Conservation (phyloP, 2,113 vertebrate genomes). For the Thermophis baileyi region DNA sequence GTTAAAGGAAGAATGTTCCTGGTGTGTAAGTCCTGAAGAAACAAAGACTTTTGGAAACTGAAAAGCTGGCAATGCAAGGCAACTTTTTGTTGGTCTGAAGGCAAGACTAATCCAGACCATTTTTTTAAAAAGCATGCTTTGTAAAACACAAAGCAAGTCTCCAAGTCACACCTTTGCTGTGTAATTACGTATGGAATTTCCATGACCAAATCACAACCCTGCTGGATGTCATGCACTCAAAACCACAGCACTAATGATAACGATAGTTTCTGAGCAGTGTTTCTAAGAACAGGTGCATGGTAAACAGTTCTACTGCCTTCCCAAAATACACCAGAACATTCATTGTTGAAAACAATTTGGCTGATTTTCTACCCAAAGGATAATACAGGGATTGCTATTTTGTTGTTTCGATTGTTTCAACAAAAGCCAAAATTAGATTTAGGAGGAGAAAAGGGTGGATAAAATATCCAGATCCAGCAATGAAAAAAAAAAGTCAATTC, state of each 20-base stretch:
- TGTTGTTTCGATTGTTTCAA: slow-evolving; percentile 1
- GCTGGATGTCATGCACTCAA: background rate
- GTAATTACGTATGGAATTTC: background rate
- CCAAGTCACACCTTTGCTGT: background rate
- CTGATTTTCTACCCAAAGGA: background rate
- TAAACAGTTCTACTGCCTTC: background rate
- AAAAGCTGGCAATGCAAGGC: background rate
- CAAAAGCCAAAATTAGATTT: slow-evolving; percentile 35
- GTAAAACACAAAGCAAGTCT: background rate
- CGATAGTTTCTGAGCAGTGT: background rate
- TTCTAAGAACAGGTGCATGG: background rate
- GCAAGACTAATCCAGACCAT: background rate
- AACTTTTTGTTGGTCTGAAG: background rate
- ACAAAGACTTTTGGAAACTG: background rate
- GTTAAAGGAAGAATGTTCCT: background rate
- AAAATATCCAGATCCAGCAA: slow-evolving; percentile 34
- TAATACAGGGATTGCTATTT: background rate
- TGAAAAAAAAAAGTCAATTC: slow-evolving; percentile 23
- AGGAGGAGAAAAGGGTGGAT: slow-evolving; percentile 17
- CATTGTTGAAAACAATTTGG: background rate
- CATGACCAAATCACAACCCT: background rate
- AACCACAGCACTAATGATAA: background rate
- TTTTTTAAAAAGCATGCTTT: background rate
- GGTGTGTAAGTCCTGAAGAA: background rate
- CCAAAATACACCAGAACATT: background rate